Evolutionary conservation across 2,113 vertebrate genomes (phyloP), one percentile per base, ranked within the genome.

Genomic region (Crotalus tigris): DNA sequence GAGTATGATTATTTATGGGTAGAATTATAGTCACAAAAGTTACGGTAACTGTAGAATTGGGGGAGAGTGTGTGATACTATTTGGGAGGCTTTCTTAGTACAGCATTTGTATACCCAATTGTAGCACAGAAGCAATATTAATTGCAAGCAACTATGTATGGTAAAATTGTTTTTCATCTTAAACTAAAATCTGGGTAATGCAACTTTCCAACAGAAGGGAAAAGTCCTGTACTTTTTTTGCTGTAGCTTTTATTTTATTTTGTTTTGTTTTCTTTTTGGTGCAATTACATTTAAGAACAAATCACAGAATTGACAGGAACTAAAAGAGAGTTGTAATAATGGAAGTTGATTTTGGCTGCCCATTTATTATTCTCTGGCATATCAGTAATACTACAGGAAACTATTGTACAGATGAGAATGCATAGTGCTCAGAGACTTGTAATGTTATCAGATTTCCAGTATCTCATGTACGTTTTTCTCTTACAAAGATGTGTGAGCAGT

Each of bases 321-420:
- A 93, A 95, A 95, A 94, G 53, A 94, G 46, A 86, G 93, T 92
- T 85, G 85, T 95, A 96, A 95, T 54, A 94, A 94, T 23, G 54
- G 94, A 96, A 55, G 94, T 89, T 96, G 91, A 95, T 96, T 96
- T 96, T 96, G 93, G 95, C 97, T 94, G 85, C n/a, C 92, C 59
- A 61, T 21, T 96, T 94, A 93, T 94, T 97, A 81, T 95, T 96
- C 93, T 94, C 93, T 95, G 93, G 93, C 89, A 94, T 95, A 96
- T 89, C 54, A 94, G 92, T 91, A 94, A 93, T 89, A 95, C 53
- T 91, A 94, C 57, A 95, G 94, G 95, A 97, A 97, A 93, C 91
- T 54, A 90, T 26, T 1, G 57, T 88, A 39, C 21, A 91, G 89
- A 97, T 96, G 90, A 96, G 85, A 96, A 94, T 90, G 59, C 88